Percentiles rank a stretch among this genome's conserved stretches.
phyloP scores from a whole-genome alignment of 2,888 invertebrate genomes.

The Eupithecia subumbrata region DNA sequence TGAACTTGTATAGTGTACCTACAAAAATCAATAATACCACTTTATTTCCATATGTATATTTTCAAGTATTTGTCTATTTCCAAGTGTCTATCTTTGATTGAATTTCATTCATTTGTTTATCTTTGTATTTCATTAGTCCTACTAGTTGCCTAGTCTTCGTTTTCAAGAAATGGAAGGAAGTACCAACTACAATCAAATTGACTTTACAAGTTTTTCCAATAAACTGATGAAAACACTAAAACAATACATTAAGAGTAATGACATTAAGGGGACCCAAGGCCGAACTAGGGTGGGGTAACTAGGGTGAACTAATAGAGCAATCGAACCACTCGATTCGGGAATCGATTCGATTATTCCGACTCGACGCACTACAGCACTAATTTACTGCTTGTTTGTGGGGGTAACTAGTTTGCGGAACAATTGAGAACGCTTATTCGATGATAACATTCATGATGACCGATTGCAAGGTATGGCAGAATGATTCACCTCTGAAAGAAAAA shows the following conservation, averaged over 20 bases:
- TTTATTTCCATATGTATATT: too few species aligned
- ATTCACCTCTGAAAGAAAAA: background rate
- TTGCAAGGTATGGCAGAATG: background rate
- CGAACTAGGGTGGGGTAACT: constrained; percentile 49
- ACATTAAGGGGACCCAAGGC: constrained; percentile 55
- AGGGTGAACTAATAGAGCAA: constrained; percentile 75
- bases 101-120: background rate
- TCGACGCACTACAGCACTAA: constrained; percentile 55
- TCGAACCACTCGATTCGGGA: constrained; percentile 63
- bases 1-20: too few species aligned
- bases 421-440: background rate
- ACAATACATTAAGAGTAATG: constrained; percentile 68
- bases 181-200: background rate
- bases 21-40: too few species aligned
- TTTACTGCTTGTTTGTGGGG: constrained; percentile 42
- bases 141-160: background rate
- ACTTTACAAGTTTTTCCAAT: constrained; percentile 27
- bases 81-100: background rate
- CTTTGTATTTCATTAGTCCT: background rate
- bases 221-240: constrained; percentile 52
- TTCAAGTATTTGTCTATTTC: too few species aligned
- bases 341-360: constrained; percentile 73
- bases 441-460: background rate
- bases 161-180: background rate
- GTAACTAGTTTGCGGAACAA: constrained; percentile 21